Percentiles rank a stretch among this genome's conserved stretches.
These are phyloP conservation scores for Orbicella faveolata DNA, from an alignment of 64 coral and sea anemone genomes.

Conservation along the genomic window DNA sequence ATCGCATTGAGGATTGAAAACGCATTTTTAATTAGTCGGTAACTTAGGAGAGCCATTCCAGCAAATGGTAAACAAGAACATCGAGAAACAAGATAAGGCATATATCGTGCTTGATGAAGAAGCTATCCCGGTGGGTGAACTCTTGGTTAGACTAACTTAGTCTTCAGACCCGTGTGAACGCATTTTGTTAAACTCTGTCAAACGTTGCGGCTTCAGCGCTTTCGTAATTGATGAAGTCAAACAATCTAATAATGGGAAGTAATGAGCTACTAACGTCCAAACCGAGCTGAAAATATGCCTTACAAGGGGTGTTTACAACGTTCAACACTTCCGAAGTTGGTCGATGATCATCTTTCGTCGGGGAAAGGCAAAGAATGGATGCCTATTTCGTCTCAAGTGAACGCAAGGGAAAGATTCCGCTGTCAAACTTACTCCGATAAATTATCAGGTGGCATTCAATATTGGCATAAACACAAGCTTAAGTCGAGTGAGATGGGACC, in stretches of 20 bases:
- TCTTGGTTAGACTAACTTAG: background rate
- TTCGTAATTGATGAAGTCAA: background rate
- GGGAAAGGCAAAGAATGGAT: slow-evolving; percentile 47
- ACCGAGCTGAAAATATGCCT: slow-evolving; percentile 22
- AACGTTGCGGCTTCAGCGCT: background rate
- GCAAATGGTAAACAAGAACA: slow-evolving; percentile 17
- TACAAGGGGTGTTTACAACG: slow-evolving; percentile 17
- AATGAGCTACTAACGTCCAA: background rate
- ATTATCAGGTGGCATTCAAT: slow-evolving; percentile 77
- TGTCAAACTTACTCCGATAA: slow-evolving; percentile 51
- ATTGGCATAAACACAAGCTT: slow-evolving; percentile 75
- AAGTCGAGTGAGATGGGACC: background rate
- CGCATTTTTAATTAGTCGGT: slow-evolving; percentile 37
- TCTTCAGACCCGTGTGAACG: too few species aligned
- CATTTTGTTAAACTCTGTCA: background rate
- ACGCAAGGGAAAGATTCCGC: slow-evolving; percentile 66
- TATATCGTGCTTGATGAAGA: background rate
- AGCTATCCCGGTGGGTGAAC: background rate
- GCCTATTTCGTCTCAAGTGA: slow-evolving; percentile 57
- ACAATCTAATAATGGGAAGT: background rate
- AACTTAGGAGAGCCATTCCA: background rate
- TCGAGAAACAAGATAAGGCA: background rate
- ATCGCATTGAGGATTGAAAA: background rate
- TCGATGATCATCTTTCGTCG: slow-evolving; percentile 1
- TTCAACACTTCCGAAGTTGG: slow-evolving; percentile 24